These are phyloP conservation scores for Calyptommatus sinebrachiatus DNA, from an alignment of 2,113 vertebrate genomes.

Conservation along the genomic window DNA sequence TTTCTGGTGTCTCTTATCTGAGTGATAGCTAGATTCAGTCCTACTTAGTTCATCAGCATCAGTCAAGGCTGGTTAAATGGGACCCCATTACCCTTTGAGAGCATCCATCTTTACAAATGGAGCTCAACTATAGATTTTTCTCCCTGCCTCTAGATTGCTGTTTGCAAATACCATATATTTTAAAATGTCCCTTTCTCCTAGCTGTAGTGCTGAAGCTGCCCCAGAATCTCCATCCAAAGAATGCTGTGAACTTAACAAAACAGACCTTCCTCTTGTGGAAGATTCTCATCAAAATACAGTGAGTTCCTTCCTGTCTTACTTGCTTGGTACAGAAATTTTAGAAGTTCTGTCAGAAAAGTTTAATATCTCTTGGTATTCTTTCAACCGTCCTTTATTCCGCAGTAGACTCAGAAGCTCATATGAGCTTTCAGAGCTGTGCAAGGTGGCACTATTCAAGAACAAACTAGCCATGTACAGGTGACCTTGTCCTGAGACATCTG, in stretches of 20 bases:
- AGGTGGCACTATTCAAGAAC: no score
- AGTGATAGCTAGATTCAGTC: no score
- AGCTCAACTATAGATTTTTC: neutral
- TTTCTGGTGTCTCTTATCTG: no score
- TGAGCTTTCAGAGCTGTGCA: no score
- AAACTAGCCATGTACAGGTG: no score
- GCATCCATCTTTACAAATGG: neutral
- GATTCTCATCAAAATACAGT: slow-evolving; percentile 71
- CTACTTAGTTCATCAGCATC: no score
- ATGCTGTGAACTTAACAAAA: slow-evolving; percentile 74
- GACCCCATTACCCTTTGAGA: neutral
- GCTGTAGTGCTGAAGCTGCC: slow-evolving; percentile 85
- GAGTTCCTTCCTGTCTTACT: slow-evolving; percentile 64
- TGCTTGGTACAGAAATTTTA: slow-evolving; percentile 49
- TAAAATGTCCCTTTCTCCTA: slow-evolving; percentile 59
- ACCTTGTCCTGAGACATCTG: no score
- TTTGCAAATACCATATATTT: slow-evolving; percentile 28
- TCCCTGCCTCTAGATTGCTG: neutral
- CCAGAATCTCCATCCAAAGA: slow-evolving; percentile 72
- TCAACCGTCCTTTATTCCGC: neutral
- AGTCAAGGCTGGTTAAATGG: no score
- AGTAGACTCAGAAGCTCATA: no score
- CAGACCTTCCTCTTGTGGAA: slow-evolving; percentile 70
- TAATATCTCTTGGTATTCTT: neutral
- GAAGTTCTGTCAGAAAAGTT: neutral